phyloP scores from a whole-genome alignment of 2,113 vertebrate species.

The Labrus mixtus region DNA sequence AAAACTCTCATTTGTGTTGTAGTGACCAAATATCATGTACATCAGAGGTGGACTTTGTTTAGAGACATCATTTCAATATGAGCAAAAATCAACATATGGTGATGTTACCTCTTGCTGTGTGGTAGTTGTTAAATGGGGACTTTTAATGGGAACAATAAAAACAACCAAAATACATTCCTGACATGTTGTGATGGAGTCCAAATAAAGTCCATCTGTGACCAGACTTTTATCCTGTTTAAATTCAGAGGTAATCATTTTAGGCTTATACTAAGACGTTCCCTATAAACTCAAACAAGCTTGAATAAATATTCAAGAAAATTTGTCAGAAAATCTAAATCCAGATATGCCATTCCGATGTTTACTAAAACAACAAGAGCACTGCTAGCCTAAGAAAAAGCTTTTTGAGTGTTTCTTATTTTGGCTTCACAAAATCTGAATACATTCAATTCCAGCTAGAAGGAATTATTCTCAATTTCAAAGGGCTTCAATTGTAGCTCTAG shows the following conservation, averaged over 20 bases:
- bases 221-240: background rate
- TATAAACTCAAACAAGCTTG: background rate
- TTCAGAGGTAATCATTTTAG: background rate
- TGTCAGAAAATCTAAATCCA: background rate
- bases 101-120: background rate
- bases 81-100: background rate
- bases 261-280: background rate
- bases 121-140: background rate
- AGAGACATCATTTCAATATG: too few species aligned
- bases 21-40: background rate
- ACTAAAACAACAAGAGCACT: background rate
- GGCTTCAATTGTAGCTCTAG: background rate
- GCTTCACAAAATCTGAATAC: background rate
- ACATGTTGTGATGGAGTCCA: background rate
- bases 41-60: background rate
- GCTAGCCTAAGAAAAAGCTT: background rate
- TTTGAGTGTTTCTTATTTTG: background rate
- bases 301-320: background rate
- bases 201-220: background rate
- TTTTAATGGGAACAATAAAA: background rate
- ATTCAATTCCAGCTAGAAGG: too few species aligned
- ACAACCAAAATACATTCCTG: background rate
- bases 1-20: too few species aligned
- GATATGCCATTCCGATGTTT: background rate
- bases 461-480: background rate